Conservation (phyloP, 1,140 invertebrate species). For the Cataglyphis hispanica region DNA sequence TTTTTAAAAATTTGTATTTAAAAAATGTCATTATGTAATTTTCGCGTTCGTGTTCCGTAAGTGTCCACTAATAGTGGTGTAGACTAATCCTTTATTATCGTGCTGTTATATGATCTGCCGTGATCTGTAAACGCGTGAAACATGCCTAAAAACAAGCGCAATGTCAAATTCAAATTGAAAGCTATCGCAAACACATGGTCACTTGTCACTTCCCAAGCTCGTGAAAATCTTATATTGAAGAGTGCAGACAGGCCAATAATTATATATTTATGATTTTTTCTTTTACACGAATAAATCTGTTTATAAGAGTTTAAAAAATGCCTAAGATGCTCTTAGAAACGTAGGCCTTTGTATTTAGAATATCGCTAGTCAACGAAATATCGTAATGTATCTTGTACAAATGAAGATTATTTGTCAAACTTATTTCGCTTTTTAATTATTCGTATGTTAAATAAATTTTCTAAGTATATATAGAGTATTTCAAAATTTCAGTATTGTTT, state of each 20-base stretch:
- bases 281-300: conserved; percentile 24
- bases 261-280: neutral
- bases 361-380: conserved; percentile 27
- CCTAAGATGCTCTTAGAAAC: conserved; percentile 84
- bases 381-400: conserved; percentile 22
- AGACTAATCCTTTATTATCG: conserved; percentile 58
- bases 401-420: conserved; percentile 10
- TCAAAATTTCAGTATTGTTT: conserved; percentile 5
- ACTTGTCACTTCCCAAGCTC: conserved; percentile 84
- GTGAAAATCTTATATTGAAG: conserved; percentile 71
- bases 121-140: conserved; percentile 46
- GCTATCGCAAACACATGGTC: conserved; percentile 82
- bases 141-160: conserved; percentile 42
- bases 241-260: conserved; percentile 75
- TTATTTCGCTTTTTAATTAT: neutral
- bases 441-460: conserved; percentile 13
- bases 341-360: conserved; percentile 38
- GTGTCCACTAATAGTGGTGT: conserved; percentile 58
- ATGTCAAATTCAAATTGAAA: conserved; percentile 64
- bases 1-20: conserved; percentile 62
- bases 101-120: conserved; percentile 47
- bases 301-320: conserved; percentile 48
- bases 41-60: conserved; percentile 49
- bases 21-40: conserved; percentile 23
- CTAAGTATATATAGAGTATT: neutral